Base-by-base conservation (phyloP, 2,888 invertebrate species). In the Drosophila rubida region DNA sequence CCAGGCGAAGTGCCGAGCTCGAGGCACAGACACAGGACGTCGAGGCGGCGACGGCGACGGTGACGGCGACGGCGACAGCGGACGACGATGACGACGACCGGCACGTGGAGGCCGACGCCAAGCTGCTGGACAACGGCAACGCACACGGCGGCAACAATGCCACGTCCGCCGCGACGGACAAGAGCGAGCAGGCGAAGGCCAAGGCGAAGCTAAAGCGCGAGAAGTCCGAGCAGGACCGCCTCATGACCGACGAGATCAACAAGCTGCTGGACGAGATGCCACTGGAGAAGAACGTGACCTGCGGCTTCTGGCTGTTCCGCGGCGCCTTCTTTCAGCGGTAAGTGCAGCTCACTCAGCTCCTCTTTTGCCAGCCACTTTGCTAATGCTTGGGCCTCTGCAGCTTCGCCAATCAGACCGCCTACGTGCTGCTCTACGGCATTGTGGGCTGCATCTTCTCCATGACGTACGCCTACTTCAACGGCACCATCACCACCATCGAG, bases 401-500 rank as follows among this genome's bases (percentile, higher is more conserved):
- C 63, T 92, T 92, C 60, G 92, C 92, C 23, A 92, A 90, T 90
- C 92, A 92, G 86, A 91, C 91, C 6, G 91, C 91, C 0, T 92
- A 92, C 53, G 92, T 95, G 3, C 91, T 94, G 69, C 92, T 95
- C 0, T 95, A 95, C 75, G 95, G 95, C 32, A 90, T 95, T 37
- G 93, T 95, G 5, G 95, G 95, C 2, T 95, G 95, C 81, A 93
- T 95, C 60, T 95, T 94, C 86, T 94, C 94, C 16, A 95, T 95
- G 80, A 94, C 94, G 64, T 95, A 94, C 81, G 94, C 95, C 3
- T 95, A 95, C 87, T 95, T 95, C 80, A 95, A 94, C 83, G 95
- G 95, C n/a, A 95, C 95, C 25, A 95, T 95, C 65, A 95, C 95
- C 51, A 95, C 95, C 2, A 92, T 95, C 69, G 95, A 95, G 90